Evolutionary conservation across 2,113 vertebrate species (phyloP).

Genomic region (Lasiurus cinereus): DNA sequence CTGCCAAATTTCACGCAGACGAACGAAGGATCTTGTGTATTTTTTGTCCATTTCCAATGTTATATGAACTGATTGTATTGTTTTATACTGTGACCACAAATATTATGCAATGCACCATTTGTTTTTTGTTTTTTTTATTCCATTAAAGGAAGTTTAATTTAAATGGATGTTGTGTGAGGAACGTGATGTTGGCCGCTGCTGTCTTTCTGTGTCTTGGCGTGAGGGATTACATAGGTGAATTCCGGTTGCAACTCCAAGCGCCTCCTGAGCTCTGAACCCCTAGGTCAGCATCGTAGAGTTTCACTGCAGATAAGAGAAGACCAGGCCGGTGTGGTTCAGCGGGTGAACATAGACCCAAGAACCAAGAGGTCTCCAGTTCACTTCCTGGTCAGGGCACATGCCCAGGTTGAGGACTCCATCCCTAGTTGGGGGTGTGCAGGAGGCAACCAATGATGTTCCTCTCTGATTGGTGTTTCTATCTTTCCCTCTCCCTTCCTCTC

Average conservation of each 20-base stretch:
- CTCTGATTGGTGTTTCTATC: too few relatives aligned
- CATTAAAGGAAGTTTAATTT: constrained; percentile 85
- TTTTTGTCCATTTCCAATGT: constrained; percentile 82
- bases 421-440: too few relatives aligned
- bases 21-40: constrained; percentile 79
- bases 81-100: constrained; percentile 85
- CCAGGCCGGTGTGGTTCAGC: too few relatives aligned
- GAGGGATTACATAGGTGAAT: neutral
- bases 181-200: constrained; percentile 19
- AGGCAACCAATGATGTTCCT: too few relatives aligned
- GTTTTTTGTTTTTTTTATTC: constrained; percentile 83
- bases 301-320: neutral
- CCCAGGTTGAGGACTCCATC: too few relatives aligned
- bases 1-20: constrained; percentile 72
- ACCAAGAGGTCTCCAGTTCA: too few relatives aligned
- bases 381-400: too few relatives aligned
- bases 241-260: neutral
- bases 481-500: too few relatives aligned
- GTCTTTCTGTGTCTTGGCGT: neutral
- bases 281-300: neutral
- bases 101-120: constrained; percentile 84
- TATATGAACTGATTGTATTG: constrained; percentile 83
- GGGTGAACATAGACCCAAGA: too few relatives aligned
- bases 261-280: neutral
- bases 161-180: constrained; percentile 74